These are phyloP conservation scores for Otus scops DNA, from an alignment of 2,797 vertebrate species.

Conservation along the genomic window DNA sequence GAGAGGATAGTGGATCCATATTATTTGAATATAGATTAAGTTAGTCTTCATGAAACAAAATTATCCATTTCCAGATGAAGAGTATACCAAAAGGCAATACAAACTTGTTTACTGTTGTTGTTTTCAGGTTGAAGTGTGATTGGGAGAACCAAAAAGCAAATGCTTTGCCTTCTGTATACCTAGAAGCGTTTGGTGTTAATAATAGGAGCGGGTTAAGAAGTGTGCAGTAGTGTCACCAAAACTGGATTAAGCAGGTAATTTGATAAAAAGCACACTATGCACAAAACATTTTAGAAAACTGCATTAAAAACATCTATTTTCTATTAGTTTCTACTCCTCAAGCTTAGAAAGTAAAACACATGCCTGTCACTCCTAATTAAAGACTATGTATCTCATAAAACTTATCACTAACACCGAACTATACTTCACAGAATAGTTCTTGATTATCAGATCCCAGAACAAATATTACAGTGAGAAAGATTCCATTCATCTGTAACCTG, in stretches of 20 bases:
- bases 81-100: neutral
- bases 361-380: neutral
- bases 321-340: neutral
- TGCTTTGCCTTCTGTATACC: fast-evolving
- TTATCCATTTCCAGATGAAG: neutral
- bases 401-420: neutral
- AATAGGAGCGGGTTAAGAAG: neutral
- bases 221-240: neutral
- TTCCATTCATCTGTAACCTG: neutral
- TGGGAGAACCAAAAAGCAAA: neutral
- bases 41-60: neutral
- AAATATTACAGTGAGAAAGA: neutral
- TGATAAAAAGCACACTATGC: neutral
- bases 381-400: neutral
- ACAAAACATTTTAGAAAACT: neutral
- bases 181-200: neutral
- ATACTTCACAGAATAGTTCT: neutral
- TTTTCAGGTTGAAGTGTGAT: neutral
- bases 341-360: neutral
- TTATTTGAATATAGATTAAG: neutral
- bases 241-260: neutral
- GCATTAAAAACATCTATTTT: neutral
- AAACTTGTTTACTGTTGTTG: neutral
- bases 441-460: neutral
- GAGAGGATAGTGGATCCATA: neutral